Conservation (phyloP, 2,113 vertebrate genomes). For the Cygnus buccinator region DNA sequence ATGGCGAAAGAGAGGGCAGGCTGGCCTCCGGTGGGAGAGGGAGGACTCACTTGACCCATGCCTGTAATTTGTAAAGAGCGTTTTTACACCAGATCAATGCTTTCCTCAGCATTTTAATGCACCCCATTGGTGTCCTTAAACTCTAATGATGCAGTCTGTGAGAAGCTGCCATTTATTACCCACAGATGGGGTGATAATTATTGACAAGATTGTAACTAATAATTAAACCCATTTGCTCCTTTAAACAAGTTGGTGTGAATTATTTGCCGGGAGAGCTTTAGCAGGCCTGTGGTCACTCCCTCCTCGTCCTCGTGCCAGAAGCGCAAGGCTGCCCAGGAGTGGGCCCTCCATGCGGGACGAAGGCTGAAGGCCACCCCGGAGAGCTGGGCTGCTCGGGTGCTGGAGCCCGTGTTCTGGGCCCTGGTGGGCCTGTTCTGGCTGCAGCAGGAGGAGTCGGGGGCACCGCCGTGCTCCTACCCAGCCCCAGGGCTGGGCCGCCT, state of each 20-base stretch:
- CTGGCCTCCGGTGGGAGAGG: conserved; percentile 25
- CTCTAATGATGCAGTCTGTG: conserved; percentile 91
- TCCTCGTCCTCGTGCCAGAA: not conserved
- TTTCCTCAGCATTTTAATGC: conserved; percentile 90
- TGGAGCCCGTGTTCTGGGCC: too few species aligned
- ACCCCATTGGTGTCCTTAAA: conserved; percentile 91
- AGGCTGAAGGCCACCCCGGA: not conserved
- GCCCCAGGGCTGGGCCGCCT: not conserved
- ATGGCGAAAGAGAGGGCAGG: rapidly evolving
- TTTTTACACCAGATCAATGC: conserved; percentile 92
- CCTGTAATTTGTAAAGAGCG: conserved; percentile 83
- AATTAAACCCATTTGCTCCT: conserved; percentile 81
- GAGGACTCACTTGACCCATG: conserved; percentile 50
- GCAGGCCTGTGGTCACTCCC: conserved; percentile 50
- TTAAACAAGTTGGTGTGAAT: conserved; percentile 79
- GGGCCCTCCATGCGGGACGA: not conserved
- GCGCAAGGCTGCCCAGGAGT: not conserved
- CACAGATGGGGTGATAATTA: conserved; percentile 91
- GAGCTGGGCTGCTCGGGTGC: not conserved
- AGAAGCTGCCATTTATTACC: conserved; percentile 91
- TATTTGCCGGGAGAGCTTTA: conserved; percentile 68
- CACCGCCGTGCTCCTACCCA: not conserved
- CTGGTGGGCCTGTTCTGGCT: not conserved
- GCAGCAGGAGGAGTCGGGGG: not conserved
- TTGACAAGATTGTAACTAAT: conserved; percentile 86